Evolutionary conservation across 2,888 invertebrate genomes (phyloP).

Genomic region (Coelogynopora nodosa): DNA sequence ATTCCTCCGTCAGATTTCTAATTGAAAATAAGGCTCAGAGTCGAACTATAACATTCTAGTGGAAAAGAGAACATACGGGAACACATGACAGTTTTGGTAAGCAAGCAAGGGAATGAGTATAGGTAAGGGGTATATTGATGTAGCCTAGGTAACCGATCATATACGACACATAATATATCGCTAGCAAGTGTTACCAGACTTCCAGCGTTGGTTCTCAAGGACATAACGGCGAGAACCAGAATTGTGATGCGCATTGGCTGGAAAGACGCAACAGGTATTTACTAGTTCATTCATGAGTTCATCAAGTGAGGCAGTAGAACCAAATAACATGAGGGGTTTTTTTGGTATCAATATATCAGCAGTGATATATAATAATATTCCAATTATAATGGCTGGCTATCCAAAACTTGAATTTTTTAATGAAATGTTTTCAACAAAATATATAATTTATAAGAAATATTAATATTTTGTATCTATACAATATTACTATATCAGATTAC

Average conservation of each 20-base stretch:
- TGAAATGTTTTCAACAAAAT: too few species aligned
- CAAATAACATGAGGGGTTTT: too few species aligned
- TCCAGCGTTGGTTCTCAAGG: conserved; percentile 18
- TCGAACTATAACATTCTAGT: background rate
- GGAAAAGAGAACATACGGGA: background rate
- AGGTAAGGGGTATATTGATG: background rate
- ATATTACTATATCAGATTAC: too few species aligned
- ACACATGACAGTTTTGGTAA: background rate
- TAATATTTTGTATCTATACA: too few species aligned
- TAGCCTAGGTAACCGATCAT: background rate
- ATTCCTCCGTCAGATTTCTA: background rate
- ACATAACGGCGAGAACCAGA: background rate
- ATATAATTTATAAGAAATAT: too few species aligned
- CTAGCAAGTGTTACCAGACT: background rate
- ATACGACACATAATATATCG: background rate
- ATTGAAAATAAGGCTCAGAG: too few species aligned
- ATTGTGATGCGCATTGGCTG: background rate
- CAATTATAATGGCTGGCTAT: too few species aligned
- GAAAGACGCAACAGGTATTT: background rate
- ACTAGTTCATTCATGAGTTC: too few species aligned
- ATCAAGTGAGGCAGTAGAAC: too few species aligned
- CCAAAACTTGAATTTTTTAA: too few species aligned
- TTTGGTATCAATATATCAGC: too few species aligned
- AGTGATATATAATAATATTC: too few species aligned
- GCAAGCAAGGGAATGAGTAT: background rate